A percentile compares a stretch with the other conserved stretches of the same genome.
Conservation (phyloP, 2,888 invertebrate genomes). For the Protodeltote pygarga region DNA sequence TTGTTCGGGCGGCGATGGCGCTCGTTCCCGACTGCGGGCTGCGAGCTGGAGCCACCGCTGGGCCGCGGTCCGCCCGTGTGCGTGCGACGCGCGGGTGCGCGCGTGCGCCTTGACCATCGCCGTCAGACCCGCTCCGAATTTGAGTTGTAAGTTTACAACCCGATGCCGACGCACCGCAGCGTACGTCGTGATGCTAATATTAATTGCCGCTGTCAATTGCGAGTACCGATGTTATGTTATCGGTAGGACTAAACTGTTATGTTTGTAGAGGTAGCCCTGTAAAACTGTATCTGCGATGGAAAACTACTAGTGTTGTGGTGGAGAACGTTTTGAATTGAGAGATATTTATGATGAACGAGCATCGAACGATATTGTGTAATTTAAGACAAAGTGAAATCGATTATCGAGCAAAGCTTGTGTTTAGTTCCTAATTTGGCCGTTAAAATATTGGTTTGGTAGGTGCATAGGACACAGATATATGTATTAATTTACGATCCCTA, state of each 20-base stretch:
- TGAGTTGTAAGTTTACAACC: slow-evolving; percentile 70
- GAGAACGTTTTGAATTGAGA: slow-evolving; percentile 57
- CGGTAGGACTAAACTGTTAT: slow-evolving; percentile 61
- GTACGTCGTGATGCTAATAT: slow-evolving; percentile 13
- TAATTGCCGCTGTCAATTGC: slow-evolving; percentile 64
- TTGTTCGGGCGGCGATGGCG: slow-evolving; percentile 89
- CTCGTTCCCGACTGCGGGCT: slow-evolving; percentile 78
- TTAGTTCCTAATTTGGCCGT: slow-evolving; percentile 82
- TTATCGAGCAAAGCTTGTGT: slow-evolving; percentile 83
- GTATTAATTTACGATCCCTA: slow-evolving; percentile 52
- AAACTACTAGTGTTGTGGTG: slow-evolving; percentile 55
- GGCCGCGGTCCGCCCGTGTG: slow-evolving; percentile 62
- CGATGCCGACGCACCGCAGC: slow-evolving; percentile 17
- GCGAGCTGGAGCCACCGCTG: slow-evolving; percentile 70
- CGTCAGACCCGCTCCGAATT: slow-evolving; percentile 85
- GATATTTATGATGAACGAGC: slow-evolving; percentile 50
- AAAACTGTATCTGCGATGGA: slow-evolving; percentile 57
- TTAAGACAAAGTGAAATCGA: slow-evolving; percentile 64
- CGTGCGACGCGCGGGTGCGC: slow-evolving; percentile 64
- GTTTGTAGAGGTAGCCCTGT: slow-evolving; percentile 57
- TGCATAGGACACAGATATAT: slow-evolving; percentile 50
- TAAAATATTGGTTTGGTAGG: slow-evolving; percentile 52
- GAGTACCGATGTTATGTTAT: slow-evolving; percentile 53
- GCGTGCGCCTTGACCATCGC: slow-evolving; percentile 79
- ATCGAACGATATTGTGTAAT: slow-evolving; percentile 62